Percentiles rank a stretch among this genome's conserved stretches.
These are phyloP conservation scores for Choloepus didactylus DNA, from an alignment of 2,797 vertebrate genomes.

Conservation along the genomic window DNA sequence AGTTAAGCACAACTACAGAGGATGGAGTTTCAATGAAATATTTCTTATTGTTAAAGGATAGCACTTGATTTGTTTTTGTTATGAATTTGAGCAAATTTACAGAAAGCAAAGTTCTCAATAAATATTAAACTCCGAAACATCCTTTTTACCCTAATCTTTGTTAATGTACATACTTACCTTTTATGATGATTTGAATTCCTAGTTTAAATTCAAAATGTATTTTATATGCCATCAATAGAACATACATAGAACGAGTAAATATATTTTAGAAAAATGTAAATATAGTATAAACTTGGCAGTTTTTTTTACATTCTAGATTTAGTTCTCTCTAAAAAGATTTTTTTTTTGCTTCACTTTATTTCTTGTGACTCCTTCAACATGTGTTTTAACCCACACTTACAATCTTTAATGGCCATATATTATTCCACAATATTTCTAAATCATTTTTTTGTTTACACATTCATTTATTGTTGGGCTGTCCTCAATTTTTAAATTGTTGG, in stretches of 20 bases:
- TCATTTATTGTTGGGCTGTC: background rate
- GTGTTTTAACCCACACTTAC: background rate
- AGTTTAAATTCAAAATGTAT: slow-evolving; percentile 14
- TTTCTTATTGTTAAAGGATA: slow-evolving; percentile 14
- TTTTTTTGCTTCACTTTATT: background rate
- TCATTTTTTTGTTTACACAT: background rate
- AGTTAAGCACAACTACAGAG: slow-evolving; percentile 1
- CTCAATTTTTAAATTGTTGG: background rate
- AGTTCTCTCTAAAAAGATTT: background rate
- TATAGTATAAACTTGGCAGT: background rate
- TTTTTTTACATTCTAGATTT: background rate
- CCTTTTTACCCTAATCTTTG: background rate
- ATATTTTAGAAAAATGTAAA: background rate
- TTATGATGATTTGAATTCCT: background rate
- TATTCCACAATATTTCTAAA: background rate
- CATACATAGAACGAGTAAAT: background rate
- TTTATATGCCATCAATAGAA: background rate
- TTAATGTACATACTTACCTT: background rate
- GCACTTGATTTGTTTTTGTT: background rate
- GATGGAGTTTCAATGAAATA: background rate
- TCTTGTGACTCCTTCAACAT: background rate
- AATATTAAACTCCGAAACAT: slow-evolving; percentile 5
- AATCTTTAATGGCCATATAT: background rate
- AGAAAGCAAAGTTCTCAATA: slow-evolving; percentile 1
- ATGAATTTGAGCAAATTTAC: background rate